Evolutionary conservation across 2,113 vertebrate species (phyloP).

Genomic region (Trogon surrucura): DNA sequence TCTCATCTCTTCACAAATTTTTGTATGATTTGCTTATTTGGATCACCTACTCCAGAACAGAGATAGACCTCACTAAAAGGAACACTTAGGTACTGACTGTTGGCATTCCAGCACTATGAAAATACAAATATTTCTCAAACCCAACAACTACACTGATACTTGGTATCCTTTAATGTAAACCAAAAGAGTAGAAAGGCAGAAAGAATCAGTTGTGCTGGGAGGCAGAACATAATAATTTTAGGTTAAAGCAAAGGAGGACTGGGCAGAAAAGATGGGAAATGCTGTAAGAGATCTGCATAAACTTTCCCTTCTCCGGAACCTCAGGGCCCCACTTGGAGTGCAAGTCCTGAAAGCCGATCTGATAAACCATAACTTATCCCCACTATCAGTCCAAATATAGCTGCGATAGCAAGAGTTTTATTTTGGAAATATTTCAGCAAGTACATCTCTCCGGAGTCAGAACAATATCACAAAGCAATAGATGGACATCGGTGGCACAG

Average conservation of each 20-base stretch:
- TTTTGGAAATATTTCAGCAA: constrained; percentile 28
- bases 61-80: background rate
- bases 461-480: constrained; percentile 4
- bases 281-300: background rate
- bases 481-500: background rate
- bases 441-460: constrained; percentile 15
- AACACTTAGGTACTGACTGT: background rate
- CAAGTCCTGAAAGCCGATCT: background rate
- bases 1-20: background rate
- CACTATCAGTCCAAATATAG: background rate
- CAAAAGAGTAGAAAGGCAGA: background rate
- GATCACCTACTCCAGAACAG: background rate
- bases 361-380: constrained; percentile 33
- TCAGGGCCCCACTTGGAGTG: background rate
- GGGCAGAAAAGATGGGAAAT: background rate
- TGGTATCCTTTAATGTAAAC: background rate
- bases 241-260: background rate
- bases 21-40: background rate
- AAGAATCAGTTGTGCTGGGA: background rate
- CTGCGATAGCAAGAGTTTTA: background rate
- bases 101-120: background rate
- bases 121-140: background rate
- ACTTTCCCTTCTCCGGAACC: background rate
- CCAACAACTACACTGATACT: background rate
- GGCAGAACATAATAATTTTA: background rate